phyloP scores from a whole-genome alignment of 2,797 vertebrate species.

The Anolis apletophallus region DNA sequence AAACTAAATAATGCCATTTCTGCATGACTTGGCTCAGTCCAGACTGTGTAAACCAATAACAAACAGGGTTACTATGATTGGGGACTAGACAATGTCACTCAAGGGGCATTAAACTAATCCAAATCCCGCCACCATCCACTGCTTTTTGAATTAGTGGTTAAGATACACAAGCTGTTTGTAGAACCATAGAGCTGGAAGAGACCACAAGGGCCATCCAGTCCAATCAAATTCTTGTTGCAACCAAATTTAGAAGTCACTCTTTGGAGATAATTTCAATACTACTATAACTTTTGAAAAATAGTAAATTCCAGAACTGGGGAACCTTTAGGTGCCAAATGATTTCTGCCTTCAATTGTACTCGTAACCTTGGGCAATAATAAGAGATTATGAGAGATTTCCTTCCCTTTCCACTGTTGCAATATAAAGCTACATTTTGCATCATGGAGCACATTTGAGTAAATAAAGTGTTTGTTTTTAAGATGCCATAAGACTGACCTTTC shows the following conservation, averaged over 20 bases:
- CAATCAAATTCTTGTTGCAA: neutral
- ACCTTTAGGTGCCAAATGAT: neutral
- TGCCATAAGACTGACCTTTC: too few relatives aligned
- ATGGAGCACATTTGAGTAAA: too few relatives aligned
- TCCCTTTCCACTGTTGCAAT: too few relatives aligned
- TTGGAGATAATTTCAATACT: neutral
- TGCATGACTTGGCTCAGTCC: slow-evolving; percentile 37
- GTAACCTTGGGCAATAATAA: too few relatives aligned
- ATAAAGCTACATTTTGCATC: too few relatives aligned
- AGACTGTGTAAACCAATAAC: slow-evolving; percentile 41
- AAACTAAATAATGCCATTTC: slow-evolving; percentile 48
- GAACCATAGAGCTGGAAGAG: too few relatives aligned
- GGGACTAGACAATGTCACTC: slow-evolving; percentile 37
- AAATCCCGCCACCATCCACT: slow-evolving; percentile 2
- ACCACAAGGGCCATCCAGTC: too few relatives aligned
- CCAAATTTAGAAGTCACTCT: slow-evolving; percentile 28
- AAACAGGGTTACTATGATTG: slow-evolving; percentile 51
- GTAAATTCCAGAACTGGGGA: neutral
- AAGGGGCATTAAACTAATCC: slow-evolving; percentile 52
- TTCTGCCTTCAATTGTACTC: neutral
- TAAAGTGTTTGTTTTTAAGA: too few relatives aligned
- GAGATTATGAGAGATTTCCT: too few relatives aligned
- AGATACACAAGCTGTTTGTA: slow-evolving; percentile 4
- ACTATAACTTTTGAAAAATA: neutral
- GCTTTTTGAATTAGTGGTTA: slow-evolving; percentile 20